Base-by-base conservation (phyloP, 1,140 invertebrate genomes). In the Penaeus indicus region DNA sequence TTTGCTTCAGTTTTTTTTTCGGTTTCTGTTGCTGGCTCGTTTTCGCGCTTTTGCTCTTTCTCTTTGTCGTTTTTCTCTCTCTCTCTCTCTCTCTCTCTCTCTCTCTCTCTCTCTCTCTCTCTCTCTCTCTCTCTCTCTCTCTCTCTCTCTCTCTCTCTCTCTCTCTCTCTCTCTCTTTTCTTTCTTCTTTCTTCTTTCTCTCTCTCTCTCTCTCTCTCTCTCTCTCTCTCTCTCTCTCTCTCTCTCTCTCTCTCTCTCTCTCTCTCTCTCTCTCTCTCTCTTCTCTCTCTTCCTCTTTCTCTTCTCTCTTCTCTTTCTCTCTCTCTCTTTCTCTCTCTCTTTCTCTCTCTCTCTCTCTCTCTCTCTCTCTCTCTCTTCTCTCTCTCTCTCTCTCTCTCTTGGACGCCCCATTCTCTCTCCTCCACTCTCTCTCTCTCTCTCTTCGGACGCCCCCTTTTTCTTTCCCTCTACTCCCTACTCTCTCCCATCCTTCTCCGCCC, bases 121-220 rank as follows among this genome's bases (percentile, higher is more conserved):
- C 67, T 10, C 67, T 69, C 67, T 69, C 18, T 69, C 67, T 69
- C 8, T 69, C 67, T 69, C 67, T 69, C 18, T 69, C 67, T 69
- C 67, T 69, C 67, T 69, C 67, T 69, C 67, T 69, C 67, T 69
- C 67, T 69, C 67, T 69, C 67, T 69, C 67, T 69, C 67, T 69
- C 67, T 69, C 67, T 27, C 67, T 69, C 67, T 27, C 27, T 27
- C 67, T 69, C 5, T 69, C 16, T 27, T 7, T 69, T 7, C 7
- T 7, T 27, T 19, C 13, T 13, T 7, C 13, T 69, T 27, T 13
- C 13, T 7, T 27, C 7, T 27, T 27, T 69, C 27, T 69, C 64
- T 69, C 13, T 69, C 64, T 69, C 64, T 27, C 13, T 27, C 64
- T 69, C 22, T 27, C 13, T 69, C 27, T 69, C 64, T 27, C 13